phyloP scores from a whole-genome alignment of 1,140 invertebrate species.

The Zaprionus vittiger region DNA sequence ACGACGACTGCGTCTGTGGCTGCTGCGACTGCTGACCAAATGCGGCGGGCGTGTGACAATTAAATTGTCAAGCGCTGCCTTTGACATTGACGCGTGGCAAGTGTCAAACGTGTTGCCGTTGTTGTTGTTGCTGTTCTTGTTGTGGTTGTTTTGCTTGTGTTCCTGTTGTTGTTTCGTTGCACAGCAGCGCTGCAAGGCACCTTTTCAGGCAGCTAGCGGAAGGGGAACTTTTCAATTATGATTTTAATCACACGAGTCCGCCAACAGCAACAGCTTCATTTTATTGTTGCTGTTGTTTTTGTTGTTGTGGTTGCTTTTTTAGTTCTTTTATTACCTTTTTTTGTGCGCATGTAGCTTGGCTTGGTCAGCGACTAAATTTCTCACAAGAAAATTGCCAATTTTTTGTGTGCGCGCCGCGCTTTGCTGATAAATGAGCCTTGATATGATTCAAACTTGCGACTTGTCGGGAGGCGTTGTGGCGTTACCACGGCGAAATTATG shows the following conservation, averaged over 20 bases:
- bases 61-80: conserved; percentile 77
- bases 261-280: conserved; percentile 36
- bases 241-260: conserved; percentile 62
- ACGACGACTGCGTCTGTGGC: background rate
- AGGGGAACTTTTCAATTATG: conserved; percentile 70
- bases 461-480: conserved; percentile 40
- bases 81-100: conserved; percentile 75
- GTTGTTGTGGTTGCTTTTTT: conserved; percentile 11
- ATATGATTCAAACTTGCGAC: conserved; percentile 41
- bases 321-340: conserved; percentile 8
- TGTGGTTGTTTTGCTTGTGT: background rate
- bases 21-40: conserved; percentile 57
- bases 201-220: conserved; percentile 5
- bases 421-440: conserved; percentile 72
- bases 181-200: conserved; percentile 12
- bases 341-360: background rate
- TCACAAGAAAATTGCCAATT: conserved; percentile 60
- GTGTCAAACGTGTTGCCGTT: conserved; percentile 50
- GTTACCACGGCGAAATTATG: conserved; percentile 54
- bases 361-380: conserved; percentile 33
- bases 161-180: conserved; percentile 19
- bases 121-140: conserved; percentile 12
- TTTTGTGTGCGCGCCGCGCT: conserved; percentile 31
- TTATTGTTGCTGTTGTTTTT: conserved; percentile 4
- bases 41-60: conserved; percentile 81